These are phyloP conservation scores for Venusia cambrica DNA, from an alignment of 2,888 invertebrate genomes.

Conservation along the genomic window DNA sequence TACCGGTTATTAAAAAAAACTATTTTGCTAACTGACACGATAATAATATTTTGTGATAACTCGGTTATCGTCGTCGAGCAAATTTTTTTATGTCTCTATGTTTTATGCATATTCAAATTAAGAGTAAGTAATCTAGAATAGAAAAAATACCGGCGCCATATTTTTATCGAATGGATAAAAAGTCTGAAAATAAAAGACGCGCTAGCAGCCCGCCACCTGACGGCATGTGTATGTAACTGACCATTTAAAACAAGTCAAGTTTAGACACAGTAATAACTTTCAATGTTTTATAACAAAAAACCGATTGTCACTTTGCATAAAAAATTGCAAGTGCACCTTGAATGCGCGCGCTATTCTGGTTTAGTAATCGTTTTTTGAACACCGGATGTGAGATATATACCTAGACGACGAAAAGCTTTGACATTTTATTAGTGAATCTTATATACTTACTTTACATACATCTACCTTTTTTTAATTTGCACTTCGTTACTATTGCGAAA, in stretches of 20 bases:
- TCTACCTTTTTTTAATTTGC: too few relatives aligned
- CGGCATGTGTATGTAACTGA: constrained; percentile 52
- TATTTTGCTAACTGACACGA: too few relatives aligned
- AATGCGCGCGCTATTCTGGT: constrained; percentile 6
- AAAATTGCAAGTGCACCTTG: constrained; percentile 16
- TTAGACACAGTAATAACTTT: constrained; percentile 59
- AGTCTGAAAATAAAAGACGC: constrained; percentile 45
- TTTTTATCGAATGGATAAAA: constrained; percentile 12
- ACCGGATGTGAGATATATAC: neutral
- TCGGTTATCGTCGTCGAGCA: too few relatives aligned
- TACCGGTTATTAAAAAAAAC: too few relatives aligned
- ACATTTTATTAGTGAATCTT: too few relatives aligned
- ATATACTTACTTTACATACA: too few relatives aligned
- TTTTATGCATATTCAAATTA: too few relatives aligned
- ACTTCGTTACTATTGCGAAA: too few relatives aligned
- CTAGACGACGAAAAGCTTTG: too few relatives aligned
- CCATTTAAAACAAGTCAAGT: constrained; percentile 50
- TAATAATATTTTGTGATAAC: too few relatives aligned
- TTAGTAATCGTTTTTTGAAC: constrained; percentile 9
- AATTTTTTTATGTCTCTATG: too few relatives aligned
- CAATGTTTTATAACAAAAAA: constrained; percentile 48
- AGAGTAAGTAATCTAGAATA: too few relatives aligned
- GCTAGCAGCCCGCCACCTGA: constrained; percentile 55
- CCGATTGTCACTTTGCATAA: constrained; percentile 20
- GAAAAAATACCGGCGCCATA: constrained; percentile 1